Base-by-base conservation (phyloP, 2,113 vertebrate species). In the Notarius lentiginosus region DNA sequence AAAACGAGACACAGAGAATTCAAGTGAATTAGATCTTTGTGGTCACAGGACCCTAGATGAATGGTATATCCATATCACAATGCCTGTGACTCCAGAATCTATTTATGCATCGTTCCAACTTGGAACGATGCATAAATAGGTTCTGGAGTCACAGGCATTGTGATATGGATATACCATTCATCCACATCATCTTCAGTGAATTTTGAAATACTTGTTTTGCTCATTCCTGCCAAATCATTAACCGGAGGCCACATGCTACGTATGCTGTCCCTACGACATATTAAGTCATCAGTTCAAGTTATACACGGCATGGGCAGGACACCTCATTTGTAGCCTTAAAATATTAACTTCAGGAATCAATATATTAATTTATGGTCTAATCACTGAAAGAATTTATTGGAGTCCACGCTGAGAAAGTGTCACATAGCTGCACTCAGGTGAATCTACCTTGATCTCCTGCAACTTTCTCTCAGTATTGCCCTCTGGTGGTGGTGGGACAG, bases 361-460 rank as follows among this genome's bases (percentile, higher is more conserved):
- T 27, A 27, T 77, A 27, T 41, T 11, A 20, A 61, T 30, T 22
- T 61, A 7, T 2, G 4, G n/a, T 8, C 1, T 81, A 14, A 81
- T 60, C 7, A 17, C 27, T 58, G 72, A 63, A 63, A 47, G 73
- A 56, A 47, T 49, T n/a, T 41, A 5, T 72, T 79, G 84, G 9
- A 18, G 55, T 82, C 15, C 56, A 51, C 30, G 65, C 66, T 84
- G 58, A 56, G 83, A 34, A n/a, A 89, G 60, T 12, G 61, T 61
- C 79, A 87, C 76, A 14, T 87, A 90, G 61, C 81, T 70, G 4
- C 73, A 55, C 18, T 76, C 72, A 83, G 41, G 4, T n/a, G 41
- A 18, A 17, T 56, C 56, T 47, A 70, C 49, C 10, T 76, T 30
- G 53, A 10, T 30, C 60, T n/a, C 17, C 51, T 84, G 24, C 63